Conservation (phyloP, 2,888 invertebrate species). For the Acanthoscelides obtectus region DNA sequence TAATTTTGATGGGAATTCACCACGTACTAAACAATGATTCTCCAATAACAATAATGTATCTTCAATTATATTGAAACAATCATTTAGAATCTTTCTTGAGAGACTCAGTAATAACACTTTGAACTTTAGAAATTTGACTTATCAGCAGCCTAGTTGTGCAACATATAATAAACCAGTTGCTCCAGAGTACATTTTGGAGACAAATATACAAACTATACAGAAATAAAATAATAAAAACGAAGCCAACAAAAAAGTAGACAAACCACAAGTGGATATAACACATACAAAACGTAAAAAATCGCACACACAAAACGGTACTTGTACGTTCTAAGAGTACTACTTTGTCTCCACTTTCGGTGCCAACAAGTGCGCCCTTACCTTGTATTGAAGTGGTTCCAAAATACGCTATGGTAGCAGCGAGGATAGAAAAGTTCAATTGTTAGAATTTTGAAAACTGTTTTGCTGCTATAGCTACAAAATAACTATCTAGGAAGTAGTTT, state of each 20-base stretch:
- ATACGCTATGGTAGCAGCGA: constrained; percentile 89
- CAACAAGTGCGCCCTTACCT: constrained; percentile 70
- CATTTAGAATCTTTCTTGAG: too few species aligned
- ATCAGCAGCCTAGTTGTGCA: too few species aligned
- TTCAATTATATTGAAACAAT: too few species aligned
- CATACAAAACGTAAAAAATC: constrained; percentile 18
- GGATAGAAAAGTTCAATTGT: constrained; percentile 43
- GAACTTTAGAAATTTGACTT: too few species aligned
- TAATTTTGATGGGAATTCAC: too few species aligned
- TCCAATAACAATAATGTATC: too few species aligned
- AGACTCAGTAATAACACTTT: too few species aligned
- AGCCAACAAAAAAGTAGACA: constrained; percentile 43
- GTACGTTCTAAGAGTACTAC: background rate
- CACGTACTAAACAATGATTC: too few species aligned
- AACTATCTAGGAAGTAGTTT: too few species aligned
- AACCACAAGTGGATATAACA: constrained; percentile 43
- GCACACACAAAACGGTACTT: background rate
- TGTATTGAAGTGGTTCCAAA: constrained; percentile 98
- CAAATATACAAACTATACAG: background rate
- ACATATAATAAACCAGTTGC: background rate
- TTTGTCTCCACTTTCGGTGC: constrained; percentile 8
- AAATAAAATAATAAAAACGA: constrained; percentile 25
- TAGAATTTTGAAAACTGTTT: constrained; percentile 8
- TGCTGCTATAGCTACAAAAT: background rate
- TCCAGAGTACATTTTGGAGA: background rate